Base-by-base conservation (phyloP, 2,888 invertebrate species). In the Lobophora halterata region DNA sequence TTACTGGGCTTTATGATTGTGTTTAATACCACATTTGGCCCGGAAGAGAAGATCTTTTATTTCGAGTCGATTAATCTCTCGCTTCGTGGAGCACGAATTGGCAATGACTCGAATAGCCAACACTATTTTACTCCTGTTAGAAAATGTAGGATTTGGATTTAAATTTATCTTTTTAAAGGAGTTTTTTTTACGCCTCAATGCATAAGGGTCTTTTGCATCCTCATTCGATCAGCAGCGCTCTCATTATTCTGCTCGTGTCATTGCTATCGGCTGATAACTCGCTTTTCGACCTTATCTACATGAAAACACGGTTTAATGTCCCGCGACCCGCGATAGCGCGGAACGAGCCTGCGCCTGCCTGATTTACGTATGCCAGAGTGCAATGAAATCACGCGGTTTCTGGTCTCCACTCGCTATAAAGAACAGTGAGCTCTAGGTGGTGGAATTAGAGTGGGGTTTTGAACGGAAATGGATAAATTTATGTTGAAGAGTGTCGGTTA, bases 281-380 rank as follows among this genome's bases (percentile, higher is more conserved):
- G 6, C 1, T 19, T 20, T 1, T 4, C 32, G 6, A 33, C 37
- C 21, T 11, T 43, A 33, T 37, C 32, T 1, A 7, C 11, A 21
- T 43, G 21, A 13, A 33, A 33, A 33, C 29, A 37, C 20, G 29
- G 42, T 36, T 12, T 37, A 11, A 10, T 46, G 40, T 60, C 8
- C 25, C 1, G 1, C 8, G 19, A 11, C 17, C 16, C 5, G 2
- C n/a, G n/a, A n/a, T 3, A 12, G 19, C 49, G n/a, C n/a, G n/a
- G n/a, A n/a, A n/a, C 43, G 38, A 31, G 37, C 48, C 49, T 47
- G 43, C 61, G 56, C 61, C 41, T 47, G n/a, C n/a, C 62, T 65
- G 66, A 65, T 62, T 64, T 64, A 65, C 61, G 55, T 52, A 41
- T 43, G 45, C 50, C 30, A 46, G 46, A 34, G 36, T 43, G 57